A percentile compares a stretch with the other conserved stretches of the same genome.
Evolutionary conservation across 2,113 vertebrate species (phyloP).

Genomic region (Boulengeromyrus knoepffleri): DNA sequence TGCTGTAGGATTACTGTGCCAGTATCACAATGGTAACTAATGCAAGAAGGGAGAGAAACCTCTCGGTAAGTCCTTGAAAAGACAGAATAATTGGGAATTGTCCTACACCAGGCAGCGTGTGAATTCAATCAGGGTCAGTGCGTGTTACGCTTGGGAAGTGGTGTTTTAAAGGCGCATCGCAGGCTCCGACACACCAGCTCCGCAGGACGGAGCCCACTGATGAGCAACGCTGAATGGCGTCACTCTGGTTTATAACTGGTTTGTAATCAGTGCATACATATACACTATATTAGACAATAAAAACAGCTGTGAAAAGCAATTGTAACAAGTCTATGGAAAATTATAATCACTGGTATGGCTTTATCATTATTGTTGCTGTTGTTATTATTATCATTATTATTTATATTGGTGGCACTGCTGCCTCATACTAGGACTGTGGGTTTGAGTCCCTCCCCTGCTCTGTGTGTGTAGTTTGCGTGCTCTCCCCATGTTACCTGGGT

Average conservation of each 20-base stretch:
- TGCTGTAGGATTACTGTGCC: not conserved
- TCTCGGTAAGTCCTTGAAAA: not conserved
- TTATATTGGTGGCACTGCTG: not conserved
- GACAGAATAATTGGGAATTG: not conserved
- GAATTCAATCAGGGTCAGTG: constrained; percentile 42
- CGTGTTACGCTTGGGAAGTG: constrained; percentile 43
- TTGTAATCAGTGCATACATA: not conserved
- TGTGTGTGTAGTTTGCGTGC: fast-evolving
- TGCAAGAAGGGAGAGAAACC: no score
- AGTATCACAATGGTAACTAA: not conserved
- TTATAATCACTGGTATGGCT: not conserved
- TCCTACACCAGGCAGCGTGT: not conserved
- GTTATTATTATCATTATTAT: not conserved
- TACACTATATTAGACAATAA: not conserved
- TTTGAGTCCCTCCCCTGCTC: not conserved
- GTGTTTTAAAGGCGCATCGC: constrained; percentile 59
- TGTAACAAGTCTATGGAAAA: not conserved
- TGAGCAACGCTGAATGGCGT: not conserved
- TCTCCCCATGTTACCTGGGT: not conserved
- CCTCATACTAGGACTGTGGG: not conserved
- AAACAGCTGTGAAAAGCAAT: not conserved
- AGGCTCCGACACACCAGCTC: constrained; percentile 48
- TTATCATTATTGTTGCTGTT: not conserved
- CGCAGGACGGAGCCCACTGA: constrained; percentile 39
- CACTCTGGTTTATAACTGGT: not conserved